Base-by-base conservation (phyloP, 2,113 vertebrate genomes). In the Pteropus alecto region DNA sequence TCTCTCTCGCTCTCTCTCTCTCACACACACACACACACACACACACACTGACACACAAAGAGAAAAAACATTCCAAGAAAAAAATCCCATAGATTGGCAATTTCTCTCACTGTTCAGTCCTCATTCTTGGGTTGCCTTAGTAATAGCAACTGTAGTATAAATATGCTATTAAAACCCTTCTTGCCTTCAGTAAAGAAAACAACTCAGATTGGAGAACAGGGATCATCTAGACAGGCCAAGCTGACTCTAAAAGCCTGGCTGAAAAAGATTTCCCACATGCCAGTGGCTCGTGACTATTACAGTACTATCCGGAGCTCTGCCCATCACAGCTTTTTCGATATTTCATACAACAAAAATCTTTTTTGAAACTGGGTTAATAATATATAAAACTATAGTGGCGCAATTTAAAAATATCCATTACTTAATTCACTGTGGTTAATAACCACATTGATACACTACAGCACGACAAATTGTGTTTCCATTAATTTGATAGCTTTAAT, bases 171-270 rank as follows among this genome's bases (percentile, higher is more conserved):
- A 84, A 95, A 95, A 87, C 63, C 18, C 88, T 91, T 78, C 30
- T 83, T 68, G 79, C 85, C 60, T 70, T 90, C 16, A 87, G 61
- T 51, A 95, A 96, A 82, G 86, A 92, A 87, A 97, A 70, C 26
- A 78, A 54, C 48, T 79, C 51, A 38, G 16, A 65, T 2, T 86
- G 68, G 38, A 83, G 46, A 70, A 10, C 4, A 11, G 28, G 56
- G 48, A 54, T 41, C 38, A 65, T 60, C 46, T 22, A 58, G 61
- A 68, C 7, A 74, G 68, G 56, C 30, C 56, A 78, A n/a, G n/a
- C 11, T 26, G 33, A 63, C 61, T 82, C 19, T 26, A 35, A 30
- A 19, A 51, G n/a, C 33, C 46, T 86, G n/a, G 61, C 6, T 58
- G 81, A 79, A 73, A 94, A 74, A 89, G 65, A 58, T 46, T 60